phyloP scores from a whole-genome alignment of 2,113 vertebrate genomes.

The Trachemys scripta region DNA sequence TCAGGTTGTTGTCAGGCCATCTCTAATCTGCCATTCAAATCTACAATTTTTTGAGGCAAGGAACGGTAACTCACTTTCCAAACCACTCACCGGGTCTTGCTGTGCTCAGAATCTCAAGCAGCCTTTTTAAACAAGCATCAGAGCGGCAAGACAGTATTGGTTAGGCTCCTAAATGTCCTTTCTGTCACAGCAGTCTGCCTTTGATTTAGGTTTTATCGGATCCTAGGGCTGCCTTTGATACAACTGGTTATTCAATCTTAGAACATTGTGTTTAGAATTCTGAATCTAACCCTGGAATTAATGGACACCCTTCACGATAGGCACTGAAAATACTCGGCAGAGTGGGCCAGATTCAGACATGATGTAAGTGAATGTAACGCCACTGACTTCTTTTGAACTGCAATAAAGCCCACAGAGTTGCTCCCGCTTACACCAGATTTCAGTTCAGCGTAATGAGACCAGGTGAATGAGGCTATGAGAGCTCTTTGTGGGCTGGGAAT shows the following conservation, averaged over 20 bases:
- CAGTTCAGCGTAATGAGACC: neutral
- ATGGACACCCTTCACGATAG: neutral
- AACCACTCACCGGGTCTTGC: neutral
- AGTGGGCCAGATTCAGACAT: neutral
- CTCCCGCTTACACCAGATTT: neutral
- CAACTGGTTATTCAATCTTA: neutral
- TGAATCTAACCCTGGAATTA: neutral
- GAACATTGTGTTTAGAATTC: neutral
- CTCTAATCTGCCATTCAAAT: neutral
- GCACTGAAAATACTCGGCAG: neutral
- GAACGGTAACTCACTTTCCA: neutral
- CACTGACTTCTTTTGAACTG: neutral
- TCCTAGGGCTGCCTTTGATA: neutral
- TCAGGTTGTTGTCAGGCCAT: fast-evolving
- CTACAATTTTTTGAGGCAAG: neutral
- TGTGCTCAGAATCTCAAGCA: neutral
- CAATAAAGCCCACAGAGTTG: neutral
- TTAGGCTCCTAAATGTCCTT: neutral
- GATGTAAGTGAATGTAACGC: neutral
- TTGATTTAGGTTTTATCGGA: neutral
- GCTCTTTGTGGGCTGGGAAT: neutral
- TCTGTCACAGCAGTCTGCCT: neutral
- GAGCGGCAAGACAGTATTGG: neutral
- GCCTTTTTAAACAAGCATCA: neutral
- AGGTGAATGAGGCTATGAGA: neutral